Conservation (phyloP, 1,140 invertebrate species). For the Episyrphus balteatus region DNA sequence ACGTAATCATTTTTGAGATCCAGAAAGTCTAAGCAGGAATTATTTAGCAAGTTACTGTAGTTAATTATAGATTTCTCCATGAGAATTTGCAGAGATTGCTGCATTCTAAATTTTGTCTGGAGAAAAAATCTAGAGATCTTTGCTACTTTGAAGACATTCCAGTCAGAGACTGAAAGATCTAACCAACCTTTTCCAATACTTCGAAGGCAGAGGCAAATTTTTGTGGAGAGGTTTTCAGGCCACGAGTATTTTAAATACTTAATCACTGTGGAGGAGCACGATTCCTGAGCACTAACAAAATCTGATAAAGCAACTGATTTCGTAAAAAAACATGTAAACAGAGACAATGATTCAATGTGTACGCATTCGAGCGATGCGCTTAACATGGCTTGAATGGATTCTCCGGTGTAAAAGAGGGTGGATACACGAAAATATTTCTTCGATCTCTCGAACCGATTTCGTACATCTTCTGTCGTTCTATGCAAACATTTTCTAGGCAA, state of each 20-base stretch:
- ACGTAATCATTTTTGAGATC: conserved; percentile 11
- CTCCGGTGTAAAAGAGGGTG: conserved; percentile 20
- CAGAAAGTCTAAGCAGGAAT: conserved; percentile 25
- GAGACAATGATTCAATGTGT: conserved; percentile 18
- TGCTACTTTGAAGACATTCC: conserved; percentile 25
- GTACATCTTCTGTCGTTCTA: too few species aligned
- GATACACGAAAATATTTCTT: not conserved
- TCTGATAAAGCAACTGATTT: conserved; percentile 20
- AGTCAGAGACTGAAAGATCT: conserved; percentile 20
- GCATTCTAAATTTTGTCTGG: conserved; percentile 31
- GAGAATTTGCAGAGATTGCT: conserved; percentile 28
- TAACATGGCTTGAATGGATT: conserved; percentile 23
- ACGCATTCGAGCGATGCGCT: conserved; percentile 22
- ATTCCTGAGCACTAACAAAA: conserved; percentile 22
- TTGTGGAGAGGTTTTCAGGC: conserved; percentile 19
- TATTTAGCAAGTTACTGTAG: conserved; percentile 21
- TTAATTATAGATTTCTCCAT: conserved; percentile 17
- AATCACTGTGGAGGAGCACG: conserved; percentile 19
- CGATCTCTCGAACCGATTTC: too few species aligned
- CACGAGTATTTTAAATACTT: conserved; percentile 24
- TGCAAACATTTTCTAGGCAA: too few species aligned
- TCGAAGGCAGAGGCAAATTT: conserved; percentile 19
- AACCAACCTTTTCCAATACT: conserved; percentile 29
- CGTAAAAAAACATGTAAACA: conserved; percentile 20
- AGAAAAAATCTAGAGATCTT: conserved; percentile 27